Base-by-base conservation (phyloP, 2,797 vertebrate species). In the Lagocephalus sceleratus region DNA sequence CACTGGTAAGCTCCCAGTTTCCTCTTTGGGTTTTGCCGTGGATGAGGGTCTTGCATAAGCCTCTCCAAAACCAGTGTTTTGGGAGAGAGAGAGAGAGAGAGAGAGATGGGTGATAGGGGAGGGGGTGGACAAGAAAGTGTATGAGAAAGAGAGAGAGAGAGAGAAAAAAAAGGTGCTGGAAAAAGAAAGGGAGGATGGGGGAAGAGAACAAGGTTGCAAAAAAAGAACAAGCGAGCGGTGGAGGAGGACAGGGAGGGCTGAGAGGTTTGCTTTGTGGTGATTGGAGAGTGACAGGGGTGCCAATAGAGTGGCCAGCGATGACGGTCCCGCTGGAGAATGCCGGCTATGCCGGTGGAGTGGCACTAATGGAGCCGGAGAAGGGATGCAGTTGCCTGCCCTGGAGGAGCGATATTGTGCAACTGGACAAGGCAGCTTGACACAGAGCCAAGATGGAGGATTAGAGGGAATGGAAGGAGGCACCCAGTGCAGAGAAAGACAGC, bases 261-360 rank as follows among this genome's bases (percentile, higher is more conserved):
- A 55, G 74, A 65, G 79, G 68, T 60, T 74, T 66, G 78, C 74
- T 88, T 87, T 87, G 79, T 85, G 68, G 73, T 51, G 57, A 63
- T 60, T 64, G 70, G 76, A 75, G 85, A 80, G 85, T 79, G 86
- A 87, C 82, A 81, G 64, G 85, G 81, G 87, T 87, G 81, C 87
- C 84, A 88, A 85, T 85, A 57, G 81, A 85, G 83, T 80, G 83
- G 79, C 80, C 74, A 71, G 79, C 55, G 79, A 90, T 90, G 89
- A 90, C 89, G 85, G 87, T 77, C 84, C 85, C 72, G 42, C 82
- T 79, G 82, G 88, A 90, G 86, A 90, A 90, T 90, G 89, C 84
- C 47, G 75, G 69, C 86, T 86, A 87, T 90, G 86, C 85, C 83
- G 84, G 79, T 86, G 82, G 82, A 88, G 86, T 85, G 86, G 81